A percentile compares a stretch with the other conserved stretches of the same genome.
These are phyloP conservation scores for Acrobasis repandana DNA, from an alignment of 2,888 invertebrate genomes.

Conservation along the genomic window DNA sequence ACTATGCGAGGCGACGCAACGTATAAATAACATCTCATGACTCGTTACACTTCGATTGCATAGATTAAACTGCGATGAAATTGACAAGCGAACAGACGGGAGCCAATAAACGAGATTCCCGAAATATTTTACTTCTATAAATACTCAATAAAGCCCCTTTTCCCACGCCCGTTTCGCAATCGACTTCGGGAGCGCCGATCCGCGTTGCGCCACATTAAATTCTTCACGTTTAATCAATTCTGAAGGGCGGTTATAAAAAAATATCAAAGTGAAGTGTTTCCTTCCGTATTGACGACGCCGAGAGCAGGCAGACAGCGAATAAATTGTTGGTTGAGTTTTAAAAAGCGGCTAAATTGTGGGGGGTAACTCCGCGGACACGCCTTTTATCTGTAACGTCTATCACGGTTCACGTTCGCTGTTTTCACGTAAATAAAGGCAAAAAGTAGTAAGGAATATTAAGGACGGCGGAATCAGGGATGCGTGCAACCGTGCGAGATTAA, in stretches of 20 bases:
- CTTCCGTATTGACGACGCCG: constrained; percentile 62
- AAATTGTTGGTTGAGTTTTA: constrained; percentile 77
- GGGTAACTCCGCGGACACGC: constrained; percentile 67
- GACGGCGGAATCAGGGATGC: constrained; percentile 43
- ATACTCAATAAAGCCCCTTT: constrained; percentile 62
- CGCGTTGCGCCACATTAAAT: constrained; percentile 69
- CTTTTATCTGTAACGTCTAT: constrained; percentile 80
- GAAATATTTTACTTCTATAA: constrained; percentile 62
- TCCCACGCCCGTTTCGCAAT: constrained; percentile 60
- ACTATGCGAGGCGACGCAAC: constrained; percentile 22
- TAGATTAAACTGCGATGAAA: constrained; percentile 52
- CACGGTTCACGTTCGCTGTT: constrained; percentile 56
- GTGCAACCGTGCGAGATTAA: constrained; percentile 51
- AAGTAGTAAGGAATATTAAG: constrained; percentile 55
- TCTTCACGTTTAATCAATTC: constrained; percentile 76
- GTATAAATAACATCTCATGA: constrained; percentile 26
- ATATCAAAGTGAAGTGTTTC: constrained; percentile 65
- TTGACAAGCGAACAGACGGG: constrained; percentile 54
- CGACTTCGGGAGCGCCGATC: constrained; percentile 53
- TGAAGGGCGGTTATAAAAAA: constrained; percentile 56
- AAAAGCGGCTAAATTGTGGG: constrained; percentile 71
- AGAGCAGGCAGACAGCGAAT: constrained; percentile 67
- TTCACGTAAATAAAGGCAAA: constrained; percentile 63
- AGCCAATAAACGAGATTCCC: constrained; percentile 62
- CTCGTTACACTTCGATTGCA: constrained; percentile 26